Evolutionary conservation across 2,797 vertebrate species (phyloP).

Genomic region (Kryptopterus vitreolus): DNA sequence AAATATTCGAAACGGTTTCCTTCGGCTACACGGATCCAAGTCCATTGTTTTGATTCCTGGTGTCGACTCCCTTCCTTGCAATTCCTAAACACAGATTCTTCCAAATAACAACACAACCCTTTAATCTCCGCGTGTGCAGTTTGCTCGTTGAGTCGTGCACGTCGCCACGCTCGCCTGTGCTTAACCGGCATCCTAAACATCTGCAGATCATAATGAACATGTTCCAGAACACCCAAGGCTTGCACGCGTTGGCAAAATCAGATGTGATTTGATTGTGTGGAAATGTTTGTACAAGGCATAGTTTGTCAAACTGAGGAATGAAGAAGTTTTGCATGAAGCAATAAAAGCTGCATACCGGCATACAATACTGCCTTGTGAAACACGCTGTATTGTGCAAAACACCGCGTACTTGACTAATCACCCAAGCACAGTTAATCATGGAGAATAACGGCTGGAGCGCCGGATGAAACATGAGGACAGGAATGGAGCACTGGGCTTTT

Average conservation of each 20-base stretch:
- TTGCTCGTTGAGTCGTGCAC: background rate
- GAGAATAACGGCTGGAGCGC: background rate
- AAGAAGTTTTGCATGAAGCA: constrained; percentile 13
- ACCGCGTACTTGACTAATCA: constrained; percentile 7
- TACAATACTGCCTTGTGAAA: constrained; percentile 26
- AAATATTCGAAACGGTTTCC: constrained; percentile 9
- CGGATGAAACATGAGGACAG: constrained; percentile 14
- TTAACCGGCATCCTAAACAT: background rate
- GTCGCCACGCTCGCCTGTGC: background rate
- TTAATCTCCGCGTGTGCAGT: constrained; percentile 12
- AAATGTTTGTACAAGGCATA: constrained; percentile 19
- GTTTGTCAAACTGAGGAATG: constrained; percentile 6
- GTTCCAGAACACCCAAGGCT: constrained; percentile 11
- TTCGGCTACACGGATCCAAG: background rate
- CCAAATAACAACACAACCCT: constrained; percentile 40
- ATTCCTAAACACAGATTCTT: constrained; percentile 36
- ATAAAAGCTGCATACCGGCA: constrained; percentile 21
- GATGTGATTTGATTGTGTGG: constrained; percentile 20
- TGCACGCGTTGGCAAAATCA: too few species aligned
- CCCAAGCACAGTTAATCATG: constrained; percentile 25
- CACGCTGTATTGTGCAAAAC: constrained; percentile 8
- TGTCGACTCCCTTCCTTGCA: constrained; percentile 40
- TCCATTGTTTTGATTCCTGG: constrained; percentile 16
- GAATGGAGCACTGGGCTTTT: background rate
- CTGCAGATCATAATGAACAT: background rate